Conservation (phyloP, 2,113 vertebrate genomes). For the Chlorocebus sabaeus region DNA sequence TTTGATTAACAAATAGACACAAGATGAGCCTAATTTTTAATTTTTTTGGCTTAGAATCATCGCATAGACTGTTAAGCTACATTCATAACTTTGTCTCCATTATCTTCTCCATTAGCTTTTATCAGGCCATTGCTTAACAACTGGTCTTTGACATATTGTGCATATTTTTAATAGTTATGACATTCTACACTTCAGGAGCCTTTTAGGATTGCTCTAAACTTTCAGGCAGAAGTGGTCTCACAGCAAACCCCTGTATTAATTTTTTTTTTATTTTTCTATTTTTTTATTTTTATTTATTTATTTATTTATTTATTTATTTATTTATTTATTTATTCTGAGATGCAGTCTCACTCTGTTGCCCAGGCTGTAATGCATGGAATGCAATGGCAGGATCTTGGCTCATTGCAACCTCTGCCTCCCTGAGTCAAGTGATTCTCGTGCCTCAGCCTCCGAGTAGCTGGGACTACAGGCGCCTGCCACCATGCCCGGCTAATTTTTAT, state of each 20-base stretch:
- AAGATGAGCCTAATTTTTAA: slow-evolving; percentile 20
- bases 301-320: too few relatives aligned
- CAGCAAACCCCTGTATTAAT: background rate
- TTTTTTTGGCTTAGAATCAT: background rate
- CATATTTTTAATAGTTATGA: background rate
- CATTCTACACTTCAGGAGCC: background rate
- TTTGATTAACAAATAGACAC: slow-evolving; percentile 59
- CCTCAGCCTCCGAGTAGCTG: too few relatives aligned
- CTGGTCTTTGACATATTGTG: background rate
- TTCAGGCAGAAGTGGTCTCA: background rate
- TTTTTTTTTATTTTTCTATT: too few relatives aligned
- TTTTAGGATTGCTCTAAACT: background rate
- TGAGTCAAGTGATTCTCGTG: too few relatives aligned
- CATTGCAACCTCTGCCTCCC: too few relatives aligned
- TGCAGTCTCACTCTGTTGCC: too few relatives aligned
- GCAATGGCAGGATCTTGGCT: too few relatives aligned
- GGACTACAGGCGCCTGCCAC: too few relatives aligned
- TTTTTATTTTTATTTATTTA: too few relatives aligned
- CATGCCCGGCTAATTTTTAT: too few relatives aligned
- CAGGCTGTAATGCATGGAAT: too few relatives aligned
- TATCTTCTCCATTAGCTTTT: background rate
- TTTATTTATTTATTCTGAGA: too few relatives aligned
- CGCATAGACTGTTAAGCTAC: background rate
- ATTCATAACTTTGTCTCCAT: background rate
- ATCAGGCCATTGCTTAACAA: background rate